Evolutionary conservation across 37 sponge, comb jelly and placozoan species (phyloP).

Genomic region (Dysidea cf. avara): DNA sequence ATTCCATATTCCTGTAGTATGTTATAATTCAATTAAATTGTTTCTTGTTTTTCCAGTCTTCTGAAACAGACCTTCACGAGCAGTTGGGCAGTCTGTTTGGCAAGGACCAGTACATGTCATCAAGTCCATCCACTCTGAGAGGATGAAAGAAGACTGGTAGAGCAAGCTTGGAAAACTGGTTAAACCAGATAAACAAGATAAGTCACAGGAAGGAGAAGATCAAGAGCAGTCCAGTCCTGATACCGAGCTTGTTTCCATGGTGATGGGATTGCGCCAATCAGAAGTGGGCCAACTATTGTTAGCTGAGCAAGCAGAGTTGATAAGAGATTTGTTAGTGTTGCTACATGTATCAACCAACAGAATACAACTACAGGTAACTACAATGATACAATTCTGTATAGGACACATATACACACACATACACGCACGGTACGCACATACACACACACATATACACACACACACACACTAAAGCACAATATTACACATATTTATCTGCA

Average conservation of each 20-base stretch:
- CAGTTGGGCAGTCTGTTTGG: slow-evolving; percentile 68
- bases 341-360: slow-evolving; percentile 83
- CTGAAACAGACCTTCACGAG: slow-evolving; percentile 21
- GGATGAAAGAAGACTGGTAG: slow-evolving; percentile 81
- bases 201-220: neutral
- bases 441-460: slow-evolving; percentile 17
- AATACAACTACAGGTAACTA: slow-evolving; percentile 80
- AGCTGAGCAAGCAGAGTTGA: slow-evolving; percentile 69
- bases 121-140: slow-evolving; percentile 72
- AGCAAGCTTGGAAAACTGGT: slow-evolving; percentile 8
- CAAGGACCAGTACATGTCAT: slow-evolving; percentile 66
- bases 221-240: slow-evolving; percentile 37
- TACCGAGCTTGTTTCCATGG: slow-evolving; percentile 91
- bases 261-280: slow-evolving; percentile 83
- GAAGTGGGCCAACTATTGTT: slow-evolving; percentile 79
- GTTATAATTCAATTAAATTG: no score
- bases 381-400: neutral
- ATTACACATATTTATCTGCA: neutral
- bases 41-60: neutral
- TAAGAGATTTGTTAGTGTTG: slow-evolving; percentile 79
- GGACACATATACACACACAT: no score
- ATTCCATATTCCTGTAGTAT: no score
- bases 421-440: no score
- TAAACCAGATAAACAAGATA: neutral
- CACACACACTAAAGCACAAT: slow-evolving; percentile 21